phyloP scores from a whole-genome alignment of 2,797 vertebrate genomes.

The Neomorphus geoffroyi region DNA sequence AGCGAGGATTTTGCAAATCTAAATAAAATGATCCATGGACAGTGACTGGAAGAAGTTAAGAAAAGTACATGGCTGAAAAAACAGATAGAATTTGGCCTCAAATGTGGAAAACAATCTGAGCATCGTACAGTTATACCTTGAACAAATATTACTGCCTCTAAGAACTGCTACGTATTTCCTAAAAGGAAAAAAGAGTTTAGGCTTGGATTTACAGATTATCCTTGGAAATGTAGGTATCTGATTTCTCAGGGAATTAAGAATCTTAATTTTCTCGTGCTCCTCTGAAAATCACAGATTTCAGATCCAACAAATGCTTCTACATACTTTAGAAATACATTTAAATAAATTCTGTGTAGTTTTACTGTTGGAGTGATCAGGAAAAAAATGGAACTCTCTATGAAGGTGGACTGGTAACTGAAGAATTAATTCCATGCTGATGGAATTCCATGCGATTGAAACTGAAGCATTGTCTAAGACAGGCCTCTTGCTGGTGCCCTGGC shows the following conservation, averaged over 20 bases:
- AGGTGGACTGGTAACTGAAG: neutral
- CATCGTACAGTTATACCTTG: too few species aligned
- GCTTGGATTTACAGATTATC: neutral
- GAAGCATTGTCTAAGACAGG: rapidly evolving
- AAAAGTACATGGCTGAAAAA: neutral
- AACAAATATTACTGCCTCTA: neutral
- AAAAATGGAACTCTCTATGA: neutral
- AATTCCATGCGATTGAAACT: neutral
- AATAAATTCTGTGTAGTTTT: neutral
- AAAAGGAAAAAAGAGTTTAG: neutral
- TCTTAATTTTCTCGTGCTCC: neutral
- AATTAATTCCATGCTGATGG: neutral
- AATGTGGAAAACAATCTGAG: neutral
- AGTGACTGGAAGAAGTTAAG: neutral
- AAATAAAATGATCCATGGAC: neutral
- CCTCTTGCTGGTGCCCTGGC: too few species aligned
- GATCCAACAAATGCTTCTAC: neutral
- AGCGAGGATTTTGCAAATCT: neutral
- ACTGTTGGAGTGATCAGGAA: neutral
- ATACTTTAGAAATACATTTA: neutral
- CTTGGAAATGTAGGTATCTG: neutral
- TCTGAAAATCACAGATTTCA: neutral
- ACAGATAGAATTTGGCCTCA: neutral
- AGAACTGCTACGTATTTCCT: neutral
- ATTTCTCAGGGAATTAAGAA: neutral